These are phyloP conservation scores for Squalus acanthias DNA, from an alignment of 2,797 vertebrate genomes.

Conservation along the genomic window DNA sequence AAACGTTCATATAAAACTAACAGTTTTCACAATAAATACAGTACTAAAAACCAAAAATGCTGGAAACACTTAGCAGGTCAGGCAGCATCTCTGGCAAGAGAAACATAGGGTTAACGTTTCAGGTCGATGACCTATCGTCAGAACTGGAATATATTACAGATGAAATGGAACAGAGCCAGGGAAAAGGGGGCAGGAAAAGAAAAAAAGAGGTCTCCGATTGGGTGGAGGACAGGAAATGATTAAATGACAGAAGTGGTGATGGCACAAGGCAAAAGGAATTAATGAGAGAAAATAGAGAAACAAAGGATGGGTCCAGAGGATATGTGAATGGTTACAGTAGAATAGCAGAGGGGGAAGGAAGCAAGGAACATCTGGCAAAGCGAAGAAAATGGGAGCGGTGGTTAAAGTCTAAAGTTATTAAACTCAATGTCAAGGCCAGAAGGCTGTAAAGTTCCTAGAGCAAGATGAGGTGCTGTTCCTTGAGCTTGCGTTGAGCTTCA, in stretches of 20 bases:
- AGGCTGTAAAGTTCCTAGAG: no score
- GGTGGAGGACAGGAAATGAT: neutral
- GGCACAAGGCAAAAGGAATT: neutral
- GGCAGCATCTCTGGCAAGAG: neutral
- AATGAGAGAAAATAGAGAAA: neutral
- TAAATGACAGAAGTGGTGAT: neutral
- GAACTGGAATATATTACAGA: neutral
- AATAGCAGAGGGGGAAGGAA: neutral
- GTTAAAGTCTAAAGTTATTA: no score
- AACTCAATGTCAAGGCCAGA: no score
- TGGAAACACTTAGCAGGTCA: neutral
- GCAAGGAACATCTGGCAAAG: neutral
- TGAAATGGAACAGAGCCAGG: neutral
- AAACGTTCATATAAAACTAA: neutral
- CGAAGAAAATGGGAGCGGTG: no score
- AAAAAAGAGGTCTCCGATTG: neutral
- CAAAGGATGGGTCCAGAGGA: neutral
- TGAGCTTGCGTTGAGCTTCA: no score
- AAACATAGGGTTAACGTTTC: neutral
- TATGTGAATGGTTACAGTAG: neutral
- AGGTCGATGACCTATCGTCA: neutral
- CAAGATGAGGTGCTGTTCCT: no score
- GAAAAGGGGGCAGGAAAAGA: neutral
- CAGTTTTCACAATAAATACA: neutral
- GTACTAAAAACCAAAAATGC: neutral